These are phyloP conservation scores for Tenthredo distinguenda DNA, from an alignment of 2,888 invertebrate species.

Conservation along the genomic window DNA sequence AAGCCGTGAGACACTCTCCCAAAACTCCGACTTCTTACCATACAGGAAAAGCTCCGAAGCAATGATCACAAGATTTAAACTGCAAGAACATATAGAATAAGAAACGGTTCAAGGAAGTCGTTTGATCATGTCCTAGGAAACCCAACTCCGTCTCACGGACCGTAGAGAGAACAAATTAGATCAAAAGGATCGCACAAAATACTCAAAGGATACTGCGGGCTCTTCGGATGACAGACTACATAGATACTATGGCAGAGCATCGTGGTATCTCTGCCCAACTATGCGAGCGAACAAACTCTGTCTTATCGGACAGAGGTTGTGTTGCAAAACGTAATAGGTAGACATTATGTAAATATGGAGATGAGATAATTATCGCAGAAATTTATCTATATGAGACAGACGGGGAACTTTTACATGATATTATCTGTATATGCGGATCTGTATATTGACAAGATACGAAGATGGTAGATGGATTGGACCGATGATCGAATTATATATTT, in stretches of 20 bases:
- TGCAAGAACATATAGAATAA: neutral
- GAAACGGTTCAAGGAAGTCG: neutral
- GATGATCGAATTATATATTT: neutral
- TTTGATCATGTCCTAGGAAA: slow-evolving; percentile 42
- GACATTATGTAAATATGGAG: neutral
- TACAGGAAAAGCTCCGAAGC: neutral
- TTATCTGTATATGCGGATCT: neutral
- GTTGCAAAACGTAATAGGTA: neutral
- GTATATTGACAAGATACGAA: neutral
- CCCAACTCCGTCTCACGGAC: neutral
- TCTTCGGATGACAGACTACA: neutral
- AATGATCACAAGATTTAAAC: slow-evolving; percentile 4
- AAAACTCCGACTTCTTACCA: neutral
- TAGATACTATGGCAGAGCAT: slow-evolving; percentile 6
- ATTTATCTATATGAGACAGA: neutral
- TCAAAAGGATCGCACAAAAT: slow-evolving; percentile 35
- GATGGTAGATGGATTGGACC: neutral
- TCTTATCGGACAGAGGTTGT: neutral
- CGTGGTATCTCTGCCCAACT: neutral
- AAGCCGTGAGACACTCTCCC: neutral
- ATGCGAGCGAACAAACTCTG: neutral
- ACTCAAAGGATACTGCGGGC: slow-evolving; percentile 25
- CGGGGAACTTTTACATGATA: neutral
- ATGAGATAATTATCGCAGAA: slow-evolving; percentile 4
- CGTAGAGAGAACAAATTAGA: slow-evolving; percentile 35